phyloP scores from a whole-genome alignment of 2,888 invertebrate species.

The Globia sparganii region DNA sequence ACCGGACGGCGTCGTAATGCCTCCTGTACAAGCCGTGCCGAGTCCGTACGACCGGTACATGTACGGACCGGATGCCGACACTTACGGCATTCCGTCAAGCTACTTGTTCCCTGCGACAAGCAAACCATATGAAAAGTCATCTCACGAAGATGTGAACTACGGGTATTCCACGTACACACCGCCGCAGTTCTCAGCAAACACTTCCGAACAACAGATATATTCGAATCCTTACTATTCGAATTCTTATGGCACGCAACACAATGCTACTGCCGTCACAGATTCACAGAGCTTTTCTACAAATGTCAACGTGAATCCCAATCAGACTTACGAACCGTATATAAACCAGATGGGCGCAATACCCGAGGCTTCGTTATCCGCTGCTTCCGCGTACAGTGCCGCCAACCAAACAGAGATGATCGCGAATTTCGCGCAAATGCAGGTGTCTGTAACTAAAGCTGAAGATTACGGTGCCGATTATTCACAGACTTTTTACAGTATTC shows the following conservation, averaged over 20 bases:
- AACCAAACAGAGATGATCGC: slow-evolving; percentile 77
- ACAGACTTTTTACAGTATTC: slow-evolving; percentile 82
- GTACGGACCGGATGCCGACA: slow-evolving; percentile 77
- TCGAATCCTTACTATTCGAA: slow-evolving; percentile 83
- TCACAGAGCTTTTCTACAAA: slow-evolving; percentile 71
- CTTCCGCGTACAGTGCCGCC: slow-evolving; percentile 64
- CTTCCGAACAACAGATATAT: slow-evolving; percentile 79
- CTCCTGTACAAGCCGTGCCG: slow-evolving; percentile 73
- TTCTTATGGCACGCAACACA: slow-evolving; percentile 72
- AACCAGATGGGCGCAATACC: slow-evolving; percentile 72
- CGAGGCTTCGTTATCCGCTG: slow-evolving; percentile 68
- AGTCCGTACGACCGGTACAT: slow-evolving; percentile 80
- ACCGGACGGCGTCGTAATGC: slow-evolving; percentile 83
- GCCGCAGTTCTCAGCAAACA: slow-evolving; percentile 78
- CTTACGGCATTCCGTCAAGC: slow-evolving; percentile 73
- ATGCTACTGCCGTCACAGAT: slow-evolving; percentile 78
- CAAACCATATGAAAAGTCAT: slow-evolving; percentile 77
- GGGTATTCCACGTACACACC: slow-evolving; percentile 83
- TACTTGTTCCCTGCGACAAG: slow-evolving; percentile 76
- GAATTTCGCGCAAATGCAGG: slow-evolving; percentile 84
- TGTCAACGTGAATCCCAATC: slow-evolving; percentile 42
- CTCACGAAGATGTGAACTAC: slow-evolving; percentile 74
- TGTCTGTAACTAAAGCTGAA: slow-evolving; percentile 76
- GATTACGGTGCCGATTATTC: slow-evolving; percentile 78
- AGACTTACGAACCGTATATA: slow-evolving; percentile 56